Base-by-base conservation (phyloP, 2,113 vertebrate genomes). In the Anolis sagrei region DNA sequence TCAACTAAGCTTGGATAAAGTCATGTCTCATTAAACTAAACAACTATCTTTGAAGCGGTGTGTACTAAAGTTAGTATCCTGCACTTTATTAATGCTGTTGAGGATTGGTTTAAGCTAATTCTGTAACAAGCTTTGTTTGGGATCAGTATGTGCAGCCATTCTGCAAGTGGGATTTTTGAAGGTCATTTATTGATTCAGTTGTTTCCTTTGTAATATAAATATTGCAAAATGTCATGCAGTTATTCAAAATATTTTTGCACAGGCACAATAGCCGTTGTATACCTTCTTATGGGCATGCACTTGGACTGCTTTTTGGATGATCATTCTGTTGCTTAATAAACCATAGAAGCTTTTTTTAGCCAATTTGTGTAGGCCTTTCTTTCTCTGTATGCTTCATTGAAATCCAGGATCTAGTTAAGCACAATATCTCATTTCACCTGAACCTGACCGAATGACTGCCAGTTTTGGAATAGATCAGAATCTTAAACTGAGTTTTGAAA, bases 1-100 rank as follows among this genome's bases (percentile, higher is more conserved):
- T 54, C 82, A 92, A 88, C 78, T 92, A 86, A 95, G 91, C 89
- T 90, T 89, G 88, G 91, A 92, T 94, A 54, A 94, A 94, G 94
- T 93, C 93, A 92, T 58, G 75, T 86, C 92, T 84, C 82, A 91
- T 95, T 93, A 94, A 92, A 90, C 88, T 87, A 83, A 87, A 76
- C 86, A 91, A 86, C 68, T 89, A 83, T 87, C 87, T 89, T 80
- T 86, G 75, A 39, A 87, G 83, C 81, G 92, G 75, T 90, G 18
- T 85, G 78, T 82, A 76, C 93, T 94, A 94, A 93, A 91, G 90
- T 91, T 95, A 92, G 92, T 87, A 73, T 84, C 3, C 0, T 21
- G 1, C 29, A 73, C 32, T 86, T 82, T 86, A 77, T 84, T 91
- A 92, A 92, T 88, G 82, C 88, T 85, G 18, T 87, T 87, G 85